Conservation (phyloP, 2,888 invertebrate species). For the Archips crataeganus region DNA sequence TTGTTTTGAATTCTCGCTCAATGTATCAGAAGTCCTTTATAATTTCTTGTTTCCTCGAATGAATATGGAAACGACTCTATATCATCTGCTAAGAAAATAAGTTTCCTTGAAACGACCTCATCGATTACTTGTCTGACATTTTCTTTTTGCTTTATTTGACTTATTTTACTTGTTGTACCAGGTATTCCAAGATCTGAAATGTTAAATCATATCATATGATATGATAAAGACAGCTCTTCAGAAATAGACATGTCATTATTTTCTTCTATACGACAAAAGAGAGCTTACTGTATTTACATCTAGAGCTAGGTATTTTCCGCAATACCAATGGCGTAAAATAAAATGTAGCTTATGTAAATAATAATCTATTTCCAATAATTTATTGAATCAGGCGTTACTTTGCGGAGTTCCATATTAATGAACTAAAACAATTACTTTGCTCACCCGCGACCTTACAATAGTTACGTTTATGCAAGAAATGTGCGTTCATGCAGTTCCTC, state of each 20-base stretch:
- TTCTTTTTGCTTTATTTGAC: not conserved
- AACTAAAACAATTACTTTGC: too few relatives aligned
- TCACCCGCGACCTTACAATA: too few relatives aligned
- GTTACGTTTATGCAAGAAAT: too few relatives aligned
- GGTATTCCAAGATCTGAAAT: not conserved
- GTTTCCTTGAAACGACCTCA: slow-evolving; percentile 14
- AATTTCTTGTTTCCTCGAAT: slow-evolving; percentile 13
- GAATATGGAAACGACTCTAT: slow-evolving; percentile 5
- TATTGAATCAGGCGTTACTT: too few relatives aligned
- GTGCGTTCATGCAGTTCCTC: too few relatives aligned
- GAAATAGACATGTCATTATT: not conserved
- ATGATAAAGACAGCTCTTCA: not conserved
- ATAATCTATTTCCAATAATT: too few relatives aligned
- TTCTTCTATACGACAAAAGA: not conserved
- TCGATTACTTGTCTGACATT: not conserved
- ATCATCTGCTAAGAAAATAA: slow-evolving; percentile 1
- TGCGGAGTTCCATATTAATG: too few relatives aligned
- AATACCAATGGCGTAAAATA: not conserved
- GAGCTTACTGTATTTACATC: not conserved
- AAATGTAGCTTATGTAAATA: not conserved
- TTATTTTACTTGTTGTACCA: not conserved
- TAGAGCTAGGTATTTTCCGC: not conserved
- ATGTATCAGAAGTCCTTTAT: slow-evolving; percentile 9
- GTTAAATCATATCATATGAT: not conserved
- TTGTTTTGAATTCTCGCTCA: slow-evolving; percentile 24